phyloP scores from a whole-genome alignment of 2,888 invertebrate species.

The Sesia apiformis region DNA sequence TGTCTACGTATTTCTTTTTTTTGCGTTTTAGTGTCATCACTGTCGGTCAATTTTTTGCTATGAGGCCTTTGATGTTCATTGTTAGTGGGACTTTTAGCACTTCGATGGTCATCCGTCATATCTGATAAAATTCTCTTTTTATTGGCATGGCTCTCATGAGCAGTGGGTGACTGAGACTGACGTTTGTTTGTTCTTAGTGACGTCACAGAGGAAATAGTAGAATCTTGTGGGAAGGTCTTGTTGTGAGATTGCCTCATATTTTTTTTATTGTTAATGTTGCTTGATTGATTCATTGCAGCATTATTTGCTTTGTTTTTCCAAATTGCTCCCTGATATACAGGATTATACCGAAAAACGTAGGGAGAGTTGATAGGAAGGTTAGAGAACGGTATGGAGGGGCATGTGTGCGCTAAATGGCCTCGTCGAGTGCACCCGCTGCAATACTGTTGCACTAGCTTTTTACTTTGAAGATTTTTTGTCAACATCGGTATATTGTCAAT shows the following conservation, averaged over 20 bases:
- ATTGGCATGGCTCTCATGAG: slow-evolving; percentile 37
- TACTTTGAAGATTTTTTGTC: slow-evolving; percentile 37
- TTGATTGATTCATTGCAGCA: not conserved
- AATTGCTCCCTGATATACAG: slow-evolving; percentile 18
- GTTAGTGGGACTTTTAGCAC: slow-evolving; percentile 18
- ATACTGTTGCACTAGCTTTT: slow-evolving; percentile 41
- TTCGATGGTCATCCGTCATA: slow-evolving; percentile 17
- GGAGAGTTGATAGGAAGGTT: slow-evolving; percentile 53
- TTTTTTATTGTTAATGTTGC: slow-evolving; percentile 7
- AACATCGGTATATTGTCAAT: slow-evolving; percentile 50
- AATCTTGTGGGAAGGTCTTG: slow-evolving; percentile 18
- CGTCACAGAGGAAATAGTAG: slow-evolving; percentile 7
- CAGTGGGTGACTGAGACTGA: slow-evolving; percentile 50
- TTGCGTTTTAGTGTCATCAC: slow-evolving; percentile 5
- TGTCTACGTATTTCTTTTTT: slow-evolving; percentile 14
- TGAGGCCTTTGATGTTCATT: slow-evolving; percentile 17
- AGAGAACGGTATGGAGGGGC: slow-evolving; percentile 54
- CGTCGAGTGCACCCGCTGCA: slow-evolving; percentile 74
- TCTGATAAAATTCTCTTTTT: slow-evolving; percentile 37
- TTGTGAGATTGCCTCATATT: slow-evolving; percentile 1
- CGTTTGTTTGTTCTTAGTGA: slow-evolving; percentile 30
- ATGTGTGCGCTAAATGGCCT: slow-evolving; percentile 66
- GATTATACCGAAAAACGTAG: slow-evolving; percentile 44
- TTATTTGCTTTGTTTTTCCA: too few relatives aligned
- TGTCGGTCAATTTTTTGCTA: slow-evolving; percentile 11